Conservation (phyloP, 2,113 vertebrate species). For the Nibea coibor region DNA sequence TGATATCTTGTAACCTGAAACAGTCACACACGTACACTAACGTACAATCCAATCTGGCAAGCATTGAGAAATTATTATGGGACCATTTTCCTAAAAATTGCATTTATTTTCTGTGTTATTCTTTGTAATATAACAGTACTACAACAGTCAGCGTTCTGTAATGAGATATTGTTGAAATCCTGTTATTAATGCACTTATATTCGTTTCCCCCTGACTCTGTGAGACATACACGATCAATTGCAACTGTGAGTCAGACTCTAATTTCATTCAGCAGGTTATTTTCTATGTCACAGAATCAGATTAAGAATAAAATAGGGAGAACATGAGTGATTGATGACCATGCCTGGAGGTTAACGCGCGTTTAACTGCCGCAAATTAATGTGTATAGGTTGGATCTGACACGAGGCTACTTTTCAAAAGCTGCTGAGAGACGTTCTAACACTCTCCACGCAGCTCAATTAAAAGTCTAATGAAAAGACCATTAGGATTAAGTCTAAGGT, state of each 20-base stretch:
- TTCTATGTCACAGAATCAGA: constrained; percentile 17
- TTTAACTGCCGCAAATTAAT: constrained; percentile 64
- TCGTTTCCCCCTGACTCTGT: not conserved
- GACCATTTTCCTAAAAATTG: too few relatives aligned
- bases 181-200: not conserved
- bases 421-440: constrained; percentile 55
- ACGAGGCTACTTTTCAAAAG: constrained; percentile 39
- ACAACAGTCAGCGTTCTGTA: not conserved
- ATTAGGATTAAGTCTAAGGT: constrained; percentile 73
- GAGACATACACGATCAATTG: not conserved
- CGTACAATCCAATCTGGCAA: not conserved
- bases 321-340: constrained; percentile 49
- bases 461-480: constrained; percentile 74
- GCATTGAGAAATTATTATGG: not conserved
- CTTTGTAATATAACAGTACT: not conserved
- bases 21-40: not conserved
- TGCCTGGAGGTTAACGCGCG: constrained; percentile 41
- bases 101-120: not conserved
- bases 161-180: constrained; percentile 18
- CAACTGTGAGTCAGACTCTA: not conserved
- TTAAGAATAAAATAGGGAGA: constrained; percentile 26
- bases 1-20: not conserved
- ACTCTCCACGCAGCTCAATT: constrained; percentile 61
- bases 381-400: constrained; percentile 33
- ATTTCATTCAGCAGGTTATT: constrained; percentile 32